Evolutionary conservation across 2,888 invertebrate genomes (phyloP).

Genomic region (Cataglyphis livida): DNA sequence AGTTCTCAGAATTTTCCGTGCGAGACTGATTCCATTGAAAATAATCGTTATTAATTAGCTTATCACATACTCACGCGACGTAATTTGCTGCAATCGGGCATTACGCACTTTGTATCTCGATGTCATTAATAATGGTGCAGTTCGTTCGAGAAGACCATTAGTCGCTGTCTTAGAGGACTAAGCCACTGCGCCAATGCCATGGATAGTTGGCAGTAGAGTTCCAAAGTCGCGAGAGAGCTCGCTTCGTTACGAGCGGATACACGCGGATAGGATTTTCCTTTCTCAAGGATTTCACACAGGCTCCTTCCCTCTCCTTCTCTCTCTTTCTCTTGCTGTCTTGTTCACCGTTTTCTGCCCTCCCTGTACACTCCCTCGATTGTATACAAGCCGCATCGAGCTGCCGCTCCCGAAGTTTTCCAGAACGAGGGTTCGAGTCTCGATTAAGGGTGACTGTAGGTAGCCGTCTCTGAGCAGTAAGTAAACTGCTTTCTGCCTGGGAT

Average conservation of each 20-base stretch:
- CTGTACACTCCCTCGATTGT: constrained; percentile 21
- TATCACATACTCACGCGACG: constrained; percentile 35
- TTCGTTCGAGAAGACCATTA: constrained; percentile 65
- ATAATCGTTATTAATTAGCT: constrained; percentile 53
- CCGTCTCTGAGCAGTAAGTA: constrained; percentile 57
- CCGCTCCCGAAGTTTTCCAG: constrained; percentile 62
- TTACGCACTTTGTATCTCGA: constrained; percentile 50
- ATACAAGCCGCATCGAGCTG: constrained; percentile 51
- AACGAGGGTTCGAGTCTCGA: constrained; percentile 66
- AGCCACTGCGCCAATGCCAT: constrained; percentile 42
- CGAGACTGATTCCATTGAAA: constrained; percentile 25
- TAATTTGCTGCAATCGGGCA: constrained; percentile 60
- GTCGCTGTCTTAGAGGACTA: constrained; percentile 59
- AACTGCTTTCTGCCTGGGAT: constrained; percentile 47
- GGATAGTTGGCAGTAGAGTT: constrained; percentile 55
- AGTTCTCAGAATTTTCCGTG: constrained; percentile 35
- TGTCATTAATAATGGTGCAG: constrained; percentile 63
- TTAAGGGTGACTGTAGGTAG: constrained; percentile 59
- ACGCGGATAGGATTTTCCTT: constrained; percentile 63
- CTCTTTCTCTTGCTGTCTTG: constrained; percentile 28
- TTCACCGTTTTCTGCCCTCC: constrained; percentile 24
- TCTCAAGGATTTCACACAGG: constrained; percentile 62
- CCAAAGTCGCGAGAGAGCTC: constrained; percentile 58
- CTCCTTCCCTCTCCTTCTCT: constrained; percentile 2
- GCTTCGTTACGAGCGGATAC: constrained; percentile 66